Base-by-base conservation (phyloP, 64 coral and sea anemone species). In the Actinia tenebrosa region DNA sequence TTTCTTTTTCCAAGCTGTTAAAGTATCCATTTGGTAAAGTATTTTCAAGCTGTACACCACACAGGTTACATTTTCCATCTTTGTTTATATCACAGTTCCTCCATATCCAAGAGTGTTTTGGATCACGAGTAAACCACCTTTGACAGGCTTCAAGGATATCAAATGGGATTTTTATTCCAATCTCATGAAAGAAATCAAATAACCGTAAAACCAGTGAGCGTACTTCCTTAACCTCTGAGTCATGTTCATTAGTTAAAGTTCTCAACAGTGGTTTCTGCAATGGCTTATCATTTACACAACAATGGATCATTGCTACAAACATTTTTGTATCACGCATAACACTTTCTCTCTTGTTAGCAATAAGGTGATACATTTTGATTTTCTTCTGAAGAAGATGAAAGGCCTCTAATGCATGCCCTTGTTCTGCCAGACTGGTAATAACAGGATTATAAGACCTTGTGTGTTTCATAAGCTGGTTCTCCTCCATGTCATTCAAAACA, bases 311-410 rank as follows among this genome's bases (percentile, higher is more conserved):
- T 75, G 91, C 86, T 43, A 79, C 77, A 84, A 97, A 71, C 94
- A 97, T 93, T 90, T 88, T 71, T 45, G 87, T 27, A 68, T 93
- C 86, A 15, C 80, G 64, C 83, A 87, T 56, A 53, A 97, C 19
- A 10, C 72, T 59, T 82, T 89, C 87, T 47, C 56, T 84, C 55
- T 71, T 90, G 42, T 66, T 87, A 56, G 88, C 64, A 78, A 87
- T 79, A 81, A 60, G 89, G n/a, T 78, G 64, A 27, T 75, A 87
- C 16, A 78, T 72, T 53, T 97, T 45, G 45, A 89, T 80, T 78
- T 97, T 97, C 77, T 91, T 90, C 20, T 91, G 55, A 80, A 97
- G 88, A 19, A 97, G 80, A 42, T 90, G 56, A 59, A 93, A 97
- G 25, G 94, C 91, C 25, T 72, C 77, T 43, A 87, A 77, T 30